phyloP scores from a whole-genome alignment of 1,140 invertebrate species.

The Geopemphigus sp. region DNA sequence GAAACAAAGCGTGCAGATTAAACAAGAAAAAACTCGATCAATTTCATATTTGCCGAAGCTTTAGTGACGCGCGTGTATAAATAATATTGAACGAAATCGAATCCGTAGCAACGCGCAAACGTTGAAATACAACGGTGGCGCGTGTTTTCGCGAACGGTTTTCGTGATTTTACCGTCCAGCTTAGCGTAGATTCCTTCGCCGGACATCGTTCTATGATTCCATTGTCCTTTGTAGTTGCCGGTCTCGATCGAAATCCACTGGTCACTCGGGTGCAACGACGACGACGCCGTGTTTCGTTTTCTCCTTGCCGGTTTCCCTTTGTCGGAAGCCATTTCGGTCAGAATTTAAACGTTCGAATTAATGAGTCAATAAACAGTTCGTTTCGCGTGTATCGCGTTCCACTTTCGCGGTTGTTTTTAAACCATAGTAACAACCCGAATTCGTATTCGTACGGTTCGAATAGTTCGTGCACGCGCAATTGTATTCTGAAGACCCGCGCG shows the following conservation, averaged over 20 bases:
- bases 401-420: not conserved
- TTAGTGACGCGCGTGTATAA: not conserved
- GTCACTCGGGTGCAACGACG: not conserved
- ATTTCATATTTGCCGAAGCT: too few species aligned
- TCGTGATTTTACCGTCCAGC: not conserved
- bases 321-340: not conserved
- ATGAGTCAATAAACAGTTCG: too few species aligned
- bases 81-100: not conserved
- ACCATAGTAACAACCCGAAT: not conserved
- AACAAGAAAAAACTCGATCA: too few species aligned
- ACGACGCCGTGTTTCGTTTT: not conserved
- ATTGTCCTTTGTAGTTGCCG: constrained; percentile 33
- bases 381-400: too few species aligned
- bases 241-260: constrained; percentile 16
- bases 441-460: too few species aligned
- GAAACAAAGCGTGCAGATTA: too few species aligned
- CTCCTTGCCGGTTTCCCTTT: not conserved
- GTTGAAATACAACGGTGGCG: not conserved
- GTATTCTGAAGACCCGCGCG: too few species aligned
- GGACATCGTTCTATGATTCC: constrained; percentile 31
- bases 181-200: constrained; percentile 13
- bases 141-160: not conserved
- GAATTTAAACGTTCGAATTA: not conserved
- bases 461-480: too few species aligned
- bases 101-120: too few species aligned